These are phyloP conservation scores for Desoria tigrina DNA, from an alignment of 2,888 invertebrate species.

Conservation along the genomic window DNA sequence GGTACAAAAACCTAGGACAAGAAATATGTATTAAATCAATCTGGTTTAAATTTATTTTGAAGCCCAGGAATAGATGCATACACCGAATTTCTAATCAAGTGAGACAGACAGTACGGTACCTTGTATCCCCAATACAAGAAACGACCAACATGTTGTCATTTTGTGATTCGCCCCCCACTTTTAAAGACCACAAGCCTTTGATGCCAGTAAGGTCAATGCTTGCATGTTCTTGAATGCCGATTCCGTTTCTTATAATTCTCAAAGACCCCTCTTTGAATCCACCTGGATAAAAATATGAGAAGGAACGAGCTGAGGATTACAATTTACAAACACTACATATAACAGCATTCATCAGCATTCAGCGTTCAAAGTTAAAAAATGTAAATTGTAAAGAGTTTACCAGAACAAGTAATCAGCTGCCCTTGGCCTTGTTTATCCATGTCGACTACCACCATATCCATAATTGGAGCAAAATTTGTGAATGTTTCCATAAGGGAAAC, in stretches of 20 bases:
- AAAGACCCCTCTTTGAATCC: constrained; percentile 96
- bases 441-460: constrained; percentile 97
- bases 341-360: not conserved
- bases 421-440: constrained; percentile 95
- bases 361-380: not conserved
- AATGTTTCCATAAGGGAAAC: constrained; percentile 89
- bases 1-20: constrained; percentile 54
- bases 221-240: constrained; percentile 97
- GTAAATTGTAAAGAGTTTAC: constrained; percentile 55
- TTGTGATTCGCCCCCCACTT: constrained; percentile 64
- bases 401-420: constrained; percentile 96
- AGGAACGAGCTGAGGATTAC: too few relatives aligned
- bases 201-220: constrained; percentile 95
- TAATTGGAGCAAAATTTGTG: constrained; percentile 94
- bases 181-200: constrained; percentile 97
- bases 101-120: constrained; percentile 59
- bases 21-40: not conserved
- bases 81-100: not conserved
- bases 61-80: too few relatives aligned
- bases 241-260: constrained; percentile 95
- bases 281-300: too few relatives aligned
- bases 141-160: constrained; percentile 88
- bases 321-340: not conserved
- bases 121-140: constrained; percentile 95
- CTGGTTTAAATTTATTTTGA: too few relatives aligned